Percentiles rank a stretch among this genome's conserved stretches.
phyloP scores from a whole-genome alignment of 1,140 invertebrate species.

The Agraylea sexmaculata region DNA sequence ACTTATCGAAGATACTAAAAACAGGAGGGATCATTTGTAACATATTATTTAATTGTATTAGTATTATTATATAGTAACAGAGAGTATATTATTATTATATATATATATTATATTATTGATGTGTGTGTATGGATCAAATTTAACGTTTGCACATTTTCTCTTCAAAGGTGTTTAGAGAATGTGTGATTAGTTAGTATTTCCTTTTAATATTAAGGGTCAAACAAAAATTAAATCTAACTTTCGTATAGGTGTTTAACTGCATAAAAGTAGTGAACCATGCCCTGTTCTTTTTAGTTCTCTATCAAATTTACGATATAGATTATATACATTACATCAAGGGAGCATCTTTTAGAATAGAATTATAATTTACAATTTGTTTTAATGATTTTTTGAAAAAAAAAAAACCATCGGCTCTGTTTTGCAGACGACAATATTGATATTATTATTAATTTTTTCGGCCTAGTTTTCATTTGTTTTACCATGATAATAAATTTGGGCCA shows the following conservation, averaged over 20 bases:
- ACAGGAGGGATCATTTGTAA: conserved; percentile 22
- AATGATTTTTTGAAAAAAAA: too few relatives aligned
- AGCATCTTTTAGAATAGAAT: too few relatives aligned
- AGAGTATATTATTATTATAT: conserved; percentile 19
- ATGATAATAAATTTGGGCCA: too few relatives aligned
- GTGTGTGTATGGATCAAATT: conserved; percentile 16
- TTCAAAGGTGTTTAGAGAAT: conserved; percentile 15
- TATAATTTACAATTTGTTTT: too few relatives aligned
- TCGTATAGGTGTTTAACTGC: neutral
- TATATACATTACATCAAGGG: too few relatives aligned
- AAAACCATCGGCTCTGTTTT: too few relatives aligned
- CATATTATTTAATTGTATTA: conserved; percentile 22
- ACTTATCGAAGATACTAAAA: conserved; percentile 21
- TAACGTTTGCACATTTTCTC: too few relatives aligned
- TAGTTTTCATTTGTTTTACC: too few relatives aligned
- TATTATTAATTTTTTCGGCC: too few relatives aligned
- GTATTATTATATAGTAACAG: conserved; percentile 13
- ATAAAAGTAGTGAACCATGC: neutral
- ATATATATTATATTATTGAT: conserved; percentile 20
- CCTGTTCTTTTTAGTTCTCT: too few relatives aligned
- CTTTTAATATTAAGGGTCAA: conserved; percentile 7
- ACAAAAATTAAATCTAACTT: conserved; percentile 2
- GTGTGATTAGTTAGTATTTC: conserved; percentile 18
- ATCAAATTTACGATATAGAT: too few relatives aligned
- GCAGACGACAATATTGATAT: too few relatives aligned